Evolutionary conservation across 2,113 vertebrate genomes (phyloP).

Genomic region (Lagopus muta): DNA sequence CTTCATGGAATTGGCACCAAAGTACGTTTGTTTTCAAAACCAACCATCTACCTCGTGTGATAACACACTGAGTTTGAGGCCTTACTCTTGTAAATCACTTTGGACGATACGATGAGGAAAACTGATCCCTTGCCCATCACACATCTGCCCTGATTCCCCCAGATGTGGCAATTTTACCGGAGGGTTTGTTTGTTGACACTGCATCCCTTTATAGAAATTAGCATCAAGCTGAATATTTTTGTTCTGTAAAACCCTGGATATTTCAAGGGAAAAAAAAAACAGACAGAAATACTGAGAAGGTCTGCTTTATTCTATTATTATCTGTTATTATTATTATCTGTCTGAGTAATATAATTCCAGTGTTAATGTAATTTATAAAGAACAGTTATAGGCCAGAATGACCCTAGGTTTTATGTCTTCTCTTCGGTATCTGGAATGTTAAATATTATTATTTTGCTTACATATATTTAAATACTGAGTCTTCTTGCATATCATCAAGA

Average conservation of each 20-base stretch:
- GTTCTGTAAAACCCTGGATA: not conserved
- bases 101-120: slow-evolving; percentile 14
- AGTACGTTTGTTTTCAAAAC: not conserved
- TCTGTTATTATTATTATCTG: not conserved
- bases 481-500: not conserved
- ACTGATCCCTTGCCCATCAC: not conserved
- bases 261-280: not conserved
- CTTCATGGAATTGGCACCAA: not conserved
- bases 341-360: not conserved
- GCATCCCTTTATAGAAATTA: slow-evolving; percentile 33
- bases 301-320: not conserved
- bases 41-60: not conserved
- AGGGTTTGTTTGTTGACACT: slow-evolving; percentile 37
- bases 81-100: not conserved
- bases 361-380: not conserved
- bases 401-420: not conserved
- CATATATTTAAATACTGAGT: not conserved
- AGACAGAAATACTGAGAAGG: not conserved
- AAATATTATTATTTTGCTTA: not conserved
- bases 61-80: slow-evolving; percentile 17
- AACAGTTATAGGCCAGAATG: not conserved
- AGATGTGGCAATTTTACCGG: slow-evolving; percentile 34
- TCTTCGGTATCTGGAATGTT: not conserved
- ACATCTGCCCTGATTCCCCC: not conserved
- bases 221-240: slow-evolving; percentile 29